Conservation (phyloP, 2,113 vertebrate species). For the Thamnophis sirtalis region DNA sequence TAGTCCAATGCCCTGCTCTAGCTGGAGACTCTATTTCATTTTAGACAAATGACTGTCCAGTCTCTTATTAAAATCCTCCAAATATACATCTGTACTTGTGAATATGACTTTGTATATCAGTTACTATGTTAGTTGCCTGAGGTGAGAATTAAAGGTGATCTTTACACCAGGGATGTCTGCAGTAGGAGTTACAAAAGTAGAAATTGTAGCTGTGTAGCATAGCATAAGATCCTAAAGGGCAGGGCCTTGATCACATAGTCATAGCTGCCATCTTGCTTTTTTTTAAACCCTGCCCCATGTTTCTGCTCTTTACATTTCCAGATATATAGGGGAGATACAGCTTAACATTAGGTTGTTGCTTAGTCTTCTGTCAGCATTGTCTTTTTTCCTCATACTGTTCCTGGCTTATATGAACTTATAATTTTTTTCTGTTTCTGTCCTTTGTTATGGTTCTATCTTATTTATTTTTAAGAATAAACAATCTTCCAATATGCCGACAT, state of each 20-base stretch:
- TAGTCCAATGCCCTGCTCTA: background rate
- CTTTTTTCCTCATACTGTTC: background rate
- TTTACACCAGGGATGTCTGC: background rate
- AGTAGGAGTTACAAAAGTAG: background rate
- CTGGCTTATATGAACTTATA: background rate
- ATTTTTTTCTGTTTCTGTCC: background rate
- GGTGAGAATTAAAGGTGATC: background rate
- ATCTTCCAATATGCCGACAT: background rate
- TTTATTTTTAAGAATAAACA: background rate
- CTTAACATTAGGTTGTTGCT: background rate
- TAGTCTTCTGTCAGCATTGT: background rate
- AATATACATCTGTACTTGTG: background rate
- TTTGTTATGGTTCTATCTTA: background rate
- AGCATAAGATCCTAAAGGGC: background rate
- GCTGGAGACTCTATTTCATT: background rate
- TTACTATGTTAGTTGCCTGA: background rate
- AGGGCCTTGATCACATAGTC: background rate
- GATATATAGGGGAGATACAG: background rate
- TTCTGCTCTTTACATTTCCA: background rate
- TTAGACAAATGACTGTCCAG: background rate
- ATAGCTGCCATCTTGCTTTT: background rate
- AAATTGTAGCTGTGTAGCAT: background rate
- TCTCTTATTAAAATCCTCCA: background rate
- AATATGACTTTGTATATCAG: background rate
- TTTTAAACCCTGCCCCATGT: background rate